Base-by-base conservation (phyloP, 1,140 invertebrate genomes). In the Thaumetopoea pityocampa region DNA sequence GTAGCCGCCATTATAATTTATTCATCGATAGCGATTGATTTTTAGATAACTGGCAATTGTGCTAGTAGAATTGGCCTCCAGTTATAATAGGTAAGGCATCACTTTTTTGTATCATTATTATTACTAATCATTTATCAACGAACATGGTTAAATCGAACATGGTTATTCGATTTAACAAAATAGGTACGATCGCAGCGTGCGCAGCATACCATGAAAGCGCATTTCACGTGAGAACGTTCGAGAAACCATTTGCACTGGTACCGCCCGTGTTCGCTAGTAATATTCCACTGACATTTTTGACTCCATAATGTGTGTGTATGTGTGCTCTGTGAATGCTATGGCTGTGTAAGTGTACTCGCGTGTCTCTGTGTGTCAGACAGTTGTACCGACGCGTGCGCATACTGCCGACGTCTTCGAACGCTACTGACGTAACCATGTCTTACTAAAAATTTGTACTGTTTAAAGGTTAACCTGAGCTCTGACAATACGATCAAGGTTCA, bases 251-350 rank as follows among this genome's bases (percentile, higher is more conserved):
- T 28, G 20, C n/a, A 19, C 53, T 28, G 51, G 45, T 34, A 51
- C 45, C 54, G 45, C 36, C 42, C 22, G 43, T 42, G 54, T 37
- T 11, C 42, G 49, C 53, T 55, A 55, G 72, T 74, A 77, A 67
- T 79, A 73, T 82, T 82, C 78, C 78, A 67, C 49, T 67, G 64
- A 47, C 56, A 53, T 68, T 76, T 76, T 74, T 51, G 60, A 60
- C 54, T 55, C 41, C 24, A 35, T 55, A 38, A 56, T 30, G 48
- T 45, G 40, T 48, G 43, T 62, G 48, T 55, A 51, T 34, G 37
- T 41, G 53, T 61, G 53, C 44, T 55, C 24, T 49, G 46, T 50
- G 33, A 53, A 51, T 59, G 47, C 18, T 55, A 38, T 34, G 42
- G 23, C 23, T 54, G 51, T 47, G 24, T 32, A 33, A 19, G 29